Conservation (phyloP, 2,888 invertebrate genomes). For the Creontiades dilutus region DNA sequence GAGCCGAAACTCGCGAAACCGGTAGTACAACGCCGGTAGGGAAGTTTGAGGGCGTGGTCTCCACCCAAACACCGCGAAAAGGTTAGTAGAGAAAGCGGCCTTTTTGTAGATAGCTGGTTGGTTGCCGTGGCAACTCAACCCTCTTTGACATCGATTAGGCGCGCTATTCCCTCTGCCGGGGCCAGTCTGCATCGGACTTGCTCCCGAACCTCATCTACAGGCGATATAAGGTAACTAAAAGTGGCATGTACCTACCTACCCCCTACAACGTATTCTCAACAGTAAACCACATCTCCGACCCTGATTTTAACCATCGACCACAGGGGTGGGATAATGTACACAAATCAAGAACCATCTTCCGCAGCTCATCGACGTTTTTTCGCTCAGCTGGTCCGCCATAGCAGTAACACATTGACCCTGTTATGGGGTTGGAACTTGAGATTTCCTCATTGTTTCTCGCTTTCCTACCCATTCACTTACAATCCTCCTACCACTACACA, state of each 20-base stretch:
- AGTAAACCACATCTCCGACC: not conserved
- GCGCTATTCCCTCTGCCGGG: slow-evolving; percentile 63
- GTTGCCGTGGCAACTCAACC: slow-evolving; percentile 69
- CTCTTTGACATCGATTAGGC: slow-evolving; percentile 70
- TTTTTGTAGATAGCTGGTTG: slow-evolving; percentile 68
- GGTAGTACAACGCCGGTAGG: slow-evolving; percentile 57
- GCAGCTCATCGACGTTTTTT: not conserved
- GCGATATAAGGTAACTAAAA: slow-evolving; percentile 45
- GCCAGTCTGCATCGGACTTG: slow-evolving; percentile 63
- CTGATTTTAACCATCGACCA: not conserved
- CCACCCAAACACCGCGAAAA: not conserved
- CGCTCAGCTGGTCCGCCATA: slow-evolving; percentile 56
- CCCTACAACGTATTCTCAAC: not conserved
- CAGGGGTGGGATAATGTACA: not conserved
- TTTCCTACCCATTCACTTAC: not conserved
- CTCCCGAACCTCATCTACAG: slow-evolving; percentile 51
- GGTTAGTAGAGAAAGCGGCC: slow-evolving; percentile 68
- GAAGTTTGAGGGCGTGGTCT: slow-evolving; percentile 67
- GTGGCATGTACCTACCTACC: not conserved
- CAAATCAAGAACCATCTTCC: not conserved
- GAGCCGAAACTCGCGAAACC: slow-evolving; percentile 1
- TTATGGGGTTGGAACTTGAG: slow-evolving; percentile 41
- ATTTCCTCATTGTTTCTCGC: slow-evolving; percentile 2
- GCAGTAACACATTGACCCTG: slow-evolving; percentile 66
- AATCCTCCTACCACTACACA: no score